Base-by-base conservation (phyloP, 2,888 invertebrate species). In the Drosophila fungiperda region DNA sequence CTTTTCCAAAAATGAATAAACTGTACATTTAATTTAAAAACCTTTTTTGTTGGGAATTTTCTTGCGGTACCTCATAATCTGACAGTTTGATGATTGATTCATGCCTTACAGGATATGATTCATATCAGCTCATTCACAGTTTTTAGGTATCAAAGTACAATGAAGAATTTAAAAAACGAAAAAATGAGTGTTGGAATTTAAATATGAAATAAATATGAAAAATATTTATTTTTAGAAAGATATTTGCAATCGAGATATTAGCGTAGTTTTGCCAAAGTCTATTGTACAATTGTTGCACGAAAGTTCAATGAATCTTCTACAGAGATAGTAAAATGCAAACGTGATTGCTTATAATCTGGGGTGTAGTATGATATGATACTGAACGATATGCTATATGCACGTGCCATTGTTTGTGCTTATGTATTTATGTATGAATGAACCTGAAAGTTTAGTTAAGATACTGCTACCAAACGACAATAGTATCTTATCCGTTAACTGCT, bases 371-470 rank as follows among this genome's bases (percentile, higher is more conserved):
- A 80, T 82, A 59, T 77, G 66, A 58, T 65, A 68, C 50, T 58
- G 50, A 63, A 68, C 67, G 73, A 80, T 80, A 77, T 77, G 78
- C 68, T 76, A 32, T 62, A 74, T 81, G 62, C 86, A 83, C 88
- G 86, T 87, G 83, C 71, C 77, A 72, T 78, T 81, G 87, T 82
- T 78, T 75, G 68, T 68, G 68, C 62, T 76, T 68, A 64, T 82
- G 76, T 63, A 68, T 45, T 48, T 68, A 55, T 73, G 40, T 68
- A 61, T 69, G 54, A 61, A 73, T 69, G 64, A 75, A 89, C 69
- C 49, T 35, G 69, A 68, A 87, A 83, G 89, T 88, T 88, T 81
- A 82, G 90, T 88, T 86, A 90, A 90, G 90, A 87, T 90, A 87
- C 85, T 89, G 83, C 76, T 63, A 67, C 68, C 76, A 77, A 83